Conservation (phyloP, 2,888 invertebrate genomes). For the Chydorus sphaericus region DNA sequence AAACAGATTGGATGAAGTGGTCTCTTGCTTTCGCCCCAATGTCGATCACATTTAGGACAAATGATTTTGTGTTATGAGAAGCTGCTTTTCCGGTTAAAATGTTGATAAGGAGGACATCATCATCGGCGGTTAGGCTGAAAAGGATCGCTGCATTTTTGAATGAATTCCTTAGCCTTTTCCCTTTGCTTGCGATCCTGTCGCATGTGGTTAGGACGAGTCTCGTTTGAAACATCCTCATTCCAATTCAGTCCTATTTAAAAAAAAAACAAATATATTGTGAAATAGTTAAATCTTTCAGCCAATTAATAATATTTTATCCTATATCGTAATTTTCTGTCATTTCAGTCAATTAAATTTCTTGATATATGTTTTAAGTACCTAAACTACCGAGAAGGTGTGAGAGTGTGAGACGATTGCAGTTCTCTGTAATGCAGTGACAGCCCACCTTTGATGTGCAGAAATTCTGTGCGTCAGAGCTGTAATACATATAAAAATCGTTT, state of each 20-base stretch:
- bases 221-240: slow-evolving; percentile 22
- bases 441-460: too few relatives aligned
- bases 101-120: background rate
- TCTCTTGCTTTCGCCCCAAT: background rate
- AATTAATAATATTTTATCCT: slow-evolving; percentile 21
- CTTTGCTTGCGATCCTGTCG: too few relatives aligned
- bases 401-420: slow-evolving; percentile 22
- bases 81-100: background rate
- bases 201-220: slow-evolving; percentile 20
- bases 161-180: too few relatives aligned
- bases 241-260: slow-evolving; percentile 20
- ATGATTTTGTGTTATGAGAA: background rate
- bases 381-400: too few relatives aligned
- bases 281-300: slow-evolving; percentile 21
- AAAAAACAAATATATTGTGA: slow-evolving; percentile 19
- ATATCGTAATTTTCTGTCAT: too few relatives aligned
- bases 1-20: background rate
- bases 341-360: too few relatives aligned
- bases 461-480: too few relatives aligned
- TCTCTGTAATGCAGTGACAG: slow-evolving; percentile 10
- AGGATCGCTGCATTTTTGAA: background rate
- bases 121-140: too few relatives aligned
- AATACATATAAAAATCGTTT: too few relatives aligned
- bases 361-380: too few relatives aligned
- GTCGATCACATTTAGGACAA: background rate